Conservation (phyloP, 2,888 invertebrate genomes). For the Parthenolecanium corni region DNA sequence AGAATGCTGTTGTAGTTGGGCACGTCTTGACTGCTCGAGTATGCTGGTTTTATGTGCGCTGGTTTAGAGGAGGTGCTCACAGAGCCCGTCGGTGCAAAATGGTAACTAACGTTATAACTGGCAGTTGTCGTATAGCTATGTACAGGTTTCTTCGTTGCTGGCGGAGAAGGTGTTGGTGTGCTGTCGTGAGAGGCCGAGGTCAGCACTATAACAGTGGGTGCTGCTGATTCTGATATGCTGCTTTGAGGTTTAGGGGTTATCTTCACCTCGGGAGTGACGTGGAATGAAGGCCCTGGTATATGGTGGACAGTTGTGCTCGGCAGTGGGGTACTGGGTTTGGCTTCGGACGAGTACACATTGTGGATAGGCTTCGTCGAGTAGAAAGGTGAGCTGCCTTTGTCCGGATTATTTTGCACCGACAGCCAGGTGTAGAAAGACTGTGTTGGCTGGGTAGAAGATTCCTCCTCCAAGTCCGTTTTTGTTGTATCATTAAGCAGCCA, state of each 20-base stretch:
- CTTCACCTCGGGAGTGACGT: slow-evolving; percentile 34
- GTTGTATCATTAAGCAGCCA: slow-evolving; percentile 40
- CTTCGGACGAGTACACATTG: neutral
- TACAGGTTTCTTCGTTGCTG: slow-evolving; percentile 21
- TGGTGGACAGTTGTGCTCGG: slow-evolving; percentile 39
- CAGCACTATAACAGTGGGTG: slow-evolving; percentile 49
- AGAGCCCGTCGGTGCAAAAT: slow-evolving; percentile 6
- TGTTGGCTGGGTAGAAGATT: slow-evolving; percentile 36
- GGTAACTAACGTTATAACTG: slow-evolving; percentile 29
- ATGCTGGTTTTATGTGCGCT: slow-evolving; percentile 4
- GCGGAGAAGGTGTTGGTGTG: slow-evolving; percentile 7
- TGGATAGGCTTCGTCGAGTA: slow-evolving; percentile 3
- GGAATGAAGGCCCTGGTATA: slow-evolving; percentile 35
- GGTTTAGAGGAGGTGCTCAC: slow-evolving; percentile 14
- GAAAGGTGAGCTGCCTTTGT: slow-evolving; percentile 8
- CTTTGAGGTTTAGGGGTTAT: slow-evolving; percentile 33
- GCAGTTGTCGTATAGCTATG: slow-evolving; percentile 25
- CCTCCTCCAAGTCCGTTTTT: slow-evolving; percentile 31
- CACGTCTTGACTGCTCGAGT: slow-evolving; percentile 18
- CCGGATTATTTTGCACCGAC: slow-evolving; percentile 33
- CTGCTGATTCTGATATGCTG: slow-evolving; percentile 23
- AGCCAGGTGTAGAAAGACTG: slow-evolving; percentile 38
- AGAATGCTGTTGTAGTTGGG: slow-evolving; percentile 33
- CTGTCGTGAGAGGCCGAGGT: slow-evolving; percentile 38
- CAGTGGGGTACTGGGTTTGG: slow-evolving; percentile 37